Conservation (phyloP, 2,797 vertebrate species). For the Hozukius guyotensis region DNA sequence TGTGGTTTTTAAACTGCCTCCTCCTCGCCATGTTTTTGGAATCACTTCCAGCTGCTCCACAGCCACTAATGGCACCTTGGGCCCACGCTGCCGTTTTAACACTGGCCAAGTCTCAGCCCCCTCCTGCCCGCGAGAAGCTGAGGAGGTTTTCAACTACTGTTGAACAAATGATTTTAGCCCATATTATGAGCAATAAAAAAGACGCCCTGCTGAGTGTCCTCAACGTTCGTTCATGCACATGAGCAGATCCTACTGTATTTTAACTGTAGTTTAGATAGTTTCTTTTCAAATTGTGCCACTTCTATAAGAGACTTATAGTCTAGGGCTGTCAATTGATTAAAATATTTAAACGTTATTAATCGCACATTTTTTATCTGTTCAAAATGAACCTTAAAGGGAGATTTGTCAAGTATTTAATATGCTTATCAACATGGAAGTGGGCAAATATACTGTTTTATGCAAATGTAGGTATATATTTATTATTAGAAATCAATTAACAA, state of each 20-base stretch:
- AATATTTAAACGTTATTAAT: too few relatives aligned
- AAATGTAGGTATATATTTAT: too few relatives aligned
- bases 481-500: too few relatives aligned
- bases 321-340: too few relatives aligned
- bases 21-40: slow-evolving; percentile 81
- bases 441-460: fast-evolving
- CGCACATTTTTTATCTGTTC: fast-evolving
- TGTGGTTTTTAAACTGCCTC: slow-evolving; percentile 84
- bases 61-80: slow-evolving; percentile 85
- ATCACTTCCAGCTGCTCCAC: slow-evolving; percentile 86
- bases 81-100: slow-evolving; percentile 82
- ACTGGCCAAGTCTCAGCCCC: slow-evolving; percentile 76
- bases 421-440: too few relatives aligned
- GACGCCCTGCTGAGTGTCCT: slow-evolving; percentile 59
- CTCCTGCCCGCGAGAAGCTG: slow-evolving; percentile 64
- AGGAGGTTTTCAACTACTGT: slow-evolving; percentile 80
- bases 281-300: not conserved
- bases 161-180: slow-evolving; percentile 76
- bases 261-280: not conserved
- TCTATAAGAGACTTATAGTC: not conserved
- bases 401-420: too few relatives aligned
- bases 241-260: slow-evolving; percentile 34
- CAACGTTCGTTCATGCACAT: slow-evolving; percentile 35
- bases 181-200: slow-evolving; percentile 69
- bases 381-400: too few relatives aligned